A percentile compares a stretch with the other conserved stretches of the same genome.
phyloP scores from a whole-genome alignment of 2,797 vertebrate genomes.

The Parambassis ranga region DNA sequence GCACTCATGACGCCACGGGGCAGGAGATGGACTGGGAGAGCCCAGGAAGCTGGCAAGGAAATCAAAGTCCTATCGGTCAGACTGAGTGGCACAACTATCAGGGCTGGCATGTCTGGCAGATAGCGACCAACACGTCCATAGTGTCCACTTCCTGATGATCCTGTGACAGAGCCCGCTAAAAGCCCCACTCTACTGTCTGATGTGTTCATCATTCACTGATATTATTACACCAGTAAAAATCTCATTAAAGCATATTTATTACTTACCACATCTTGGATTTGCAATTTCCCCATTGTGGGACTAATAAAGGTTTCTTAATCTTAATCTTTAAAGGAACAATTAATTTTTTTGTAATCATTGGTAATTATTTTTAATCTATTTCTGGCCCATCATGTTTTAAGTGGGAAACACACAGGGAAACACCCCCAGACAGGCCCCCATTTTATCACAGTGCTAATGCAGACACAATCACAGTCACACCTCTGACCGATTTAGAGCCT shows the following conservation, averaged over 20 bases:
- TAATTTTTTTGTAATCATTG: neutral
- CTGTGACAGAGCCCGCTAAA: constrained; percentile 20
- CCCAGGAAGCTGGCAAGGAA: constrained; percentile 56
- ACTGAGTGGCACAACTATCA: constrained; percentile 59
- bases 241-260: neutral
- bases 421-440: neutral
- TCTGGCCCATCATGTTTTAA: constrained; percentile 9
- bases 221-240: neutral
- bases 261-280: no score
- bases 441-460: neutral
- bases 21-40: constrained; percentile 54
- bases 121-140: constrained; percentile 29
- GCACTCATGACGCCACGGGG: constrained; percentile 24
- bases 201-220: neutral
- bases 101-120: constrained; percentile 51
- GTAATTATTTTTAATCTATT: neutral
- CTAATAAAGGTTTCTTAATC: no score
- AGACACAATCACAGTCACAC: constrained; percentile 3
- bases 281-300: no score
- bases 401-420: constrained; percentile 1
- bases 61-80: constrained; percentile 58
- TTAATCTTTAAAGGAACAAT: neutral
- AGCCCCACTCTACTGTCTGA: constrained; percentile 6
- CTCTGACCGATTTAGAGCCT: constrained; percentile 16
- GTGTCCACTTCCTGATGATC: constrained; percentile 21